A percentile compares a stretch with the other conserved stretches of the same genome.
phyloP scores from a whole-genome alignment of 1,140 invertebrate genomes.

The Brachionus plicatilis region DNA sequence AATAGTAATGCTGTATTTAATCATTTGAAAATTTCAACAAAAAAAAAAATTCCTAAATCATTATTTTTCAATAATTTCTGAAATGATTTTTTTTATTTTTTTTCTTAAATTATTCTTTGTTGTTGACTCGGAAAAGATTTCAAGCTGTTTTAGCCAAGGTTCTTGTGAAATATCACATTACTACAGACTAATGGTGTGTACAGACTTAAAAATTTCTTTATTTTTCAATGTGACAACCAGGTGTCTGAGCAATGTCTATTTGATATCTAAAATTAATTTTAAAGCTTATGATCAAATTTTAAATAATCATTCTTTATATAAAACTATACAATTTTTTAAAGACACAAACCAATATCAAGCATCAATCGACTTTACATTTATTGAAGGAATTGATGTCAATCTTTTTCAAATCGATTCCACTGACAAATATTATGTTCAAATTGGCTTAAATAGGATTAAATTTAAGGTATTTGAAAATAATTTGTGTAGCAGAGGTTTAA shows the following conservation, averaged over 20 bases:
- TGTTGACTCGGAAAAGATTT: not conserved
- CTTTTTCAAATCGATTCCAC: not conserved
- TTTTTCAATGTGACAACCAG: not conserved
- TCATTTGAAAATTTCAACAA: no score
- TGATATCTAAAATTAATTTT: not conserved
- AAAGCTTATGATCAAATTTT: not conserved
- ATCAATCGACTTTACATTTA: not conserved
- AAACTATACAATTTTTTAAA: not conserved
- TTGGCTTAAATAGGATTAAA: not conserved
- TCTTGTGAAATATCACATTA: not conserved
- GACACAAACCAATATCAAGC: not conserved
- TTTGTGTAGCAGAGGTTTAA: not conserved
- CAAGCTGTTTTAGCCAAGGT: not conserved
- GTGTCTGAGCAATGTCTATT: not conserved
- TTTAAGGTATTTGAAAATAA: not conserved
- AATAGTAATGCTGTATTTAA: no score
- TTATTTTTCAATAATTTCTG: not conserved
- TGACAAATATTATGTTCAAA: not conserved
- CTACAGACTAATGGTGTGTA: not conserved
- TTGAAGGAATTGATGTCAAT: not conserved
- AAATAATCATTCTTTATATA: not conserved
- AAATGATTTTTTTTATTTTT: not conserved
- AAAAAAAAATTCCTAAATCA: no score
- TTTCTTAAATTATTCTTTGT: not conserved
- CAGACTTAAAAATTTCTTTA: not conserved